Percentiles rank a stretch among this genome's conserved stretches.
phyloP scores from a whole-genome alignment of 2,797 vertebrate species.

The Hyperoplus lanceolatus region DNA sequence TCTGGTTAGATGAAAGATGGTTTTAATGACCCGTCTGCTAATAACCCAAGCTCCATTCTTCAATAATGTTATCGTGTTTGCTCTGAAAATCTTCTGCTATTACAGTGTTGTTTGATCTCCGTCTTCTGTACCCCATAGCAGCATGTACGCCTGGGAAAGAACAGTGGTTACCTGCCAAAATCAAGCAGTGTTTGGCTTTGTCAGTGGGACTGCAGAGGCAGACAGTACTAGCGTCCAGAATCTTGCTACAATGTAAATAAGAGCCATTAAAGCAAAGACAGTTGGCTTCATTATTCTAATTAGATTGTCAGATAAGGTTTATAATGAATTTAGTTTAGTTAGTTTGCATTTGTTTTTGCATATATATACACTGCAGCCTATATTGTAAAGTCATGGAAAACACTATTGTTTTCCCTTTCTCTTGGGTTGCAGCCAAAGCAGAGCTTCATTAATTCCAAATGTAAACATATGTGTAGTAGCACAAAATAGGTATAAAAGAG shows the following conservation, averaged over 20 bases:
- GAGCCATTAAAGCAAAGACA: constrained; percentile 42
- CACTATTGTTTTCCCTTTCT: constrained; percentile 60
- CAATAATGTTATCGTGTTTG: constrained; percentile 21
- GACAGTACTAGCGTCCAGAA: constrained; percentile 30
- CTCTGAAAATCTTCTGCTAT: constrained; percentile 25
- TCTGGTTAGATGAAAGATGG: constrained; percentile 16
- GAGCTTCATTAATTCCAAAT: constrained; percentile 62
- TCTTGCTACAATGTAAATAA: constrained; percentile 51
- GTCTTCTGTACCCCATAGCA: constrained; percentile 45
- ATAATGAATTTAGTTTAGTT: constrained; percentile 34
- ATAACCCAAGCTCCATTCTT: constrained; percentile 21
- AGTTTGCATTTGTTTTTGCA: constrained; percentile 57
- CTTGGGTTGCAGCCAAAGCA: constrained; percentile 32
- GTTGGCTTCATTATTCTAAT: constrained; percentile 61
- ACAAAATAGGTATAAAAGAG: constrained; percentile 35
- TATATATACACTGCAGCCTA: constrained; percentile 34
- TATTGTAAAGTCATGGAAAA: constrained; percentile 38
- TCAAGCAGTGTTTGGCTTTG: constrained; percentile 29
- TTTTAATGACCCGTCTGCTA: constrained; percentile 5
- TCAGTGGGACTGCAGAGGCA: constrained; percentile 36
- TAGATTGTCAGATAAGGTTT: constrained; percentile 46
- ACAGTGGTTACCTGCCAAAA: constrained; percentile 40
- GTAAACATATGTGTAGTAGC: constrained; percentile 49
- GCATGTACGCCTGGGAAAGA: constrained; percentile 29
- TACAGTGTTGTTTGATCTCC: constrained; percentile 30